Base-by-base conservation (phyloP, 2,797 vertebrate genomes). In the Hydrolagus colliei region DNA sequence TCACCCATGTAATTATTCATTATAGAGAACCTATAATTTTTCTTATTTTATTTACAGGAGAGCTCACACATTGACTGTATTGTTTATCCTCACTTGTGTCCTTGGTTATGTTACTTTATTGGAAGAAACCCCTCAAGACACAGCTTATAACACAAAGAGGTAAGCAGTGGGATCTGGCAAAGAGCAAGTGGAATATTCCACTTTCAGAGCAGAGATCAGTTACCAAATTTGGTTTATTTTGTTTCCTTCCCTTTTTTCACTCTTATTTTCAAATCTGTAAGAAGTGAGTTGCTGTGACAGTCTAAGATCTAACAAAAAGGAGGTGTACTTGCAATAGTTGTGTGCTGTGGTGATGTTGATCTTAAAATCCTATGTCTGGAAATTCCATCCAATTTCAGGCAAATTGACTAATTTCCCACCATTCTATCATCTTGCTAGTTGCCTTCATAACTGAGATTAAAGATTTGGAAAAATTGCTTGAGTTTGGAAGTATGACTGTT, bases 81-180 rank as follows among this genome's bases (percentile, higher is more conserved):
- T 99, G 61, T 99, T 99, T 91, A 97, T 96, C 88, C 95, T 99
- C 86, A 99, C 97, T 0, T 98, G 98, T 80, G 95, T 94, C 0
- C 91, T 99, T 78, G 98, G 97, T 88, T 99, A 99, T 14, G 96
- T 99, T 88, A 99, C 98, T 0, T 91, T 99, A 87, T 91, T 99
- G 90, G 98, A 99, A 86, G 98, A 99, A 90, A 99, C 98, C 0
- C 98, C 98, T 0, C 97, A 96, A 87, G 96, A 99, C 89, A 99
- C 98, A 0, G 93, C 97, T 86, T 99, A 96, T 91, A 99, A 99
- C 89, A 97, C 96, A 10, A 99, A 99, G 91, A 96, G 98, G 98
- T 99, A 89, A 90, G 92, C 84, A 14, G 20, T 22, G 8, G 41
- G 16, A 12, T 85, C 4, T 61, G 61, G 67, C 35, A 63, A 80